These are phyloP conservation scores for Tethya wilhelma DNA, from an alignment of 37 sponge, comb jelly and placozoan species.

Conservation along the genomic window DNA sequence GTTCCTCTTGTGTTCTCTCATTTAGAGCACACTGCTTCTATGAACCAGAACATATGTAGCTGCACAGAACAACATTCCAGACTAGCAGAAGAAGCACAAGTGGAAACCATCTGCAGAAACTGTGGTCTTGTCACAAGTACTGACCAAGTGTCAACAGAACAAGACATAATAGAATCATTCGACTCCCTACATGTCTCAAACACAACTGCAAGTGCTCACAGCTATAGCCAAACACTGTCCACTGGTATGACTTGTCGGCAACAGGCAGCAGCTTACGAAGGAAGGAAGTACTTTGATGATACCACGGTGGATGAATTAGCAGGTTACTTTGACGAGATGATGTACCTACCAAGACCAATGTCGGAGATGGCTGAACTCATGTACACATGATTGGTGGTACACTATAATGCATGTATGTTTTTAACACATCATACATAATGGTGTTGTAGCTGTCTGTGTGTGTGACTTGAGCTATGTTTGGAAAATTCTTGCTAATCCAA, in stretches of 20 bases:
- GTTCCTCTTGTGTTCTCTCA: constrained; percentile 10
- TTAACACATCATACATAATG: too few relatives aligned
- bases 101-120: background rate
- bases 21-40: background rate
- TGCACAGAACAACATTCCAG: too few relatives aligned
- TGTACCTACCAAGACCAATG: constrained; percentile 87
- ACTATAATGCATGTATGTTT: too few relatives aligned
- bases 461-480: too few relatives aligned
- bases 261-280: constrained; percentile 14
- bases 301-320: constrained; percentile 87
- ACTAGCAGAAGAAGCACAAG: background rate
- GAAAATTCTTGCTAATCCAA: too few relatives aligned
- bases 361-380: constrained; percentile 87
- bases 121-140: background rate
- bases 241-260: constrained; percentile 14
- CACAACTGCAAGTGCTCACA: background rate
- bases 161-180: constrained; percentile 20
- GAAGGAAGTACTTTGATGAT: constrained; percentile 44
- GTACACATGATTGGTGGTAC: constrained; percentile 83
- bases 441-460: too few relatives aligned
- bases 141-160: background rate
- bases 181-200: constrained; percentile 25
- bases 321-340: constrained; percentile 77
- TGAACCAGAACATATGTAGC: background rate
- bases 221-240: background rate